These are phyloP conservation scores for Onychomys arenicola DNA, from an alignment of 2,797 vertebrate species.

Conservation along the genomic window DNA sequence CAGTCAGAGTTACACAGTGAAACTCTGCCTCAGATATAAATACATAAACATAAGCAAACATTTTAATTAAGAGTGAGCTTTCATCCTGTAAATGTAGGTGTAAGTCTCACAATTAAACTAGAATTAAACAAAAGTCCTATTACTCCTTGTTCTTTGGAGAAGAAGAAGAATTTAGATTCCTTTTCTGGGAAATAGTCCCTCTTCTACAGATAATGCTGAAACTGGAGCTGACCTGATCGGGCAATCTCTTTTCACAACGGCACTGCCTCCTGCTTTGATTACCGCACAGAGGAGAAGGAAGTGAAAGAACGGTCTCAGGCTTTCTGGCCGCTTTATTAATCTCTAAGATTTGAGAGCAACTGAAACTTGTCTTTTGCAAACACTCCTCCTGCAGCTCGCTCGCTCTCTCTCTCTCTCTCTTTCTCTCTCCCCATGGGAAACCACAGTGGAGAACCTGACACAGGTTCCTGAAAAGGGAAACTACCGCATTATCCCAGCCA, in stretches of 20 bases:
- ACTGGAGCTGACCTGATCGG: not conserved
- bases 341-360: conserved; percentile 2
- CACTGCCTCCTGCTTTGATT: not conserved
- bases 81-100: not conserved
- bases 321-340: not conserved
- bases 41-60: not conserved
- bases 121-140: not conserved
- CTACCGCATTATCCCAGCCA: not conserved
- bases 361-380: not conserved
- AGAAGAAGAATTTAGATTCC: conserved; percentile 16
- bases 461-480: not conserved
- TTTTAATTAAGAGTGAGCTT: not conserved
- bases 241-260: not conserved
- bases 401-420: no score
- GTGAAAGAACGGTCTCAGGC: not conserved
- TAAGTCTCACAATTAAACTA: conserved; percentile 15
- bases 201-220: not conserved
- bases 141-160: conserved; percentile 18
- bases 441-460: not conserved
- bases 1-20: not conserved
- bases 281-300: conserved; percentile 8
- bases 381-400: no score
- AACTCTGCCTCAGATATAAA: not conserved
- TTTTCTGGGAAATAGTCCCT: conserved; percentile 9
- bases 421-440: not conserved